Evolutionary conservation across 2,797 vertebrate species (phyloP).

Genomic region (Silurus lanzhouensis): DNA sequence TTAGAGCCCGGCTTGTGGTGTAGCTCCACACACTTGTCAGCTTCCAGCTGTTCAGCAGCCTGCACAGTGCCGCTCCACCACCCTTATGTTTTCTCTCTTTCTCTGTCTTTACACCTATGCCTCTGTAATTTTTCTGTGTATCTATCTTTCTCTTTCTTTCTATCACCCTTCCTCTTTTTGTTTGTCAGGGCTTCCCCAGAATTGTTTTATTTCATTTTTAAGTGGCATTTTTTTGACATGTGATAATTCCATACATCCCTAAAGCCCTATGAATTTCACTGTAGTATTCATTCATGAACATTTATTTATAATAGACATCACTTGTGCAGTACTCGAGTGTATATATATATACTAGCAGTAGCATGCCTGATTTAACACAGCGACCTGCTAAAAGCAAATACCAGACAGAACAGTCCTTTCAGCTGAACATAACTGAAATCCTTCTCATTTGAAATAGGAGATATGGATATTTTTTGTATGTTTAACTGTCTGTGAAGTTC

Average conservation of each 20-base stretch:
- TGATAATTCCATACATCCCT: background rate
- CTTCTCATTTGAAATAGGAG: background rate
- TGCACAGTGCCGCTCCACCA: conserved; percentile 15
- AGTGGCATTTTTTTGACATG: background rate
- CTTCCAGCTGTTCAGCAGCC: conserved; percentile 49
- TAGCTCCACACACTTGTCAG: conserved; percentile 47
- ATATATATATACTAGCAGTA: background rate
- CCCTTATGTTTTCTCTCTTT: conserved; percentile 7
- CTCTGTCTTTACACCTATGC: background rate
- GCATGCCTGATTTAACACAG: background rate
- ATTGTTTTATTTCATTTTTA: background rate
- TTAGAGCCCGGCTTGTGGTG: conserved; percentile 38
- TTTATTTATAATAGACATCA: background rate
- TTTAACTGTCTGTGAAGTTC: conserved; percentile 3
- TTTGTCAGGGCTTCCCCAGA: background rate
- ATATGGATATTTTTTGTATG: background rate
- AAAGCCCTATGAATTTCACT: background rate
- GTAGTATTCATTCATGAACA: background rate
- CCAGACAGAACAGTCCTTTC: background rate
- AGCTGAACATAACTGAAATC: background rate
- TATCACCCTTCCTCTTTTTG: background rate
- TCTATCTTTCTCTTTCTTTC: background rate
- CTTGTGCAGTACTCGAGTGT: background rate
- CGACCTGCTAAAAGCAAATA: background rate
- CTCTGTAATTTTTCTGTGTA: background rate